A percentile compares a stretch with the other conserved stretches of the same genome.
phyloP scores from a whole-genome alignment of 1,140 invertebrate genomes.

The Philaenus spumarius region DNA sequence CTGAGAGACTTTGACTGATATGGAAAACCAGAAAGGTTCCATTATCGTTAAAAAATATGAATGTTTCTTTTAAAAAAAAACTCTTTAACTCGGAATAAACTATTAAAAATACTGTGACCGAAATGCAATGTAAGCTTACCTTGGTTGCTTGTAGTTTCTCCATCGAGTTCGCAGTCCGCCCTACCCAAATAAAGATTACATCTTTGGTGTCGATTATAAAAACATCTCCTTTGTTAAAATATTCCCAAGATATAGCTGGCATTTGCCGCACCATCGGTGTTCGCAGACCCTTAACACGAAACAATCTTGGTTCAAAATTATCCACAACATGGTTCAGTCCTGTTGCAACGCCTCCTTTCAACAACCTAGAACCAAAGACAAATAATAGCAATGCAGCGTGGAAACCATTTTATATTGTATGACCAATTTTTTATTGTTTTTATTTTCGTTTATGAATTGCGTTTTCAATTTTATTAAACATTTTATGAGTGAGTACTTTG shows the following conservation, averaged over 20 bases:
- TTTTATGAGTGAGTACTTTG: too few relatives aligned
- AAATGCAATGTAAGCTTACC: too few relatives aligned
- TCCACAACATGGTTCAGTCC: constrained; percentile 49
- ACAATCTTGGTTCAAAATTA: constrained; percentile 50
- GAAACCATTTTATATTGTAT: too few relatives aligned
- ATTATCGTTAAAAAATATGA: background rate
- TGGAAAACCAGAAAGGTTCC: background rate
- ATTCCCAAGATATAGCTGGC: constrained; percentile 62
- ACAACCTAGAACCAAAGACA: constrained; percentile 42
- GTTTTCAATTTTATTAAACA: too few relatives aligned
- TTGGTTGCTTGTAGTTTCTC: constrained; percentile 61
- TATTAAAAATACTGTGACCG: background rate
- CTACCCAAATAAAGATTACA: constrained; percentile 74
- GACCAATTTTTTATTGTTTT: too few relatives aligned
- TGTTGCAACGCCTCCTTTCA: constrained; percentile 50
- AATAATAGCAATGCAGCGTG: too few relatives aligned
- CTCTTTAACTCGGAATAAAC: background rate
- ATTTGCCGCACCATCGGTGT: constrained; percentile 60
- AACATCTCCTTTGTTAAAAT: constrained; percentile 80
- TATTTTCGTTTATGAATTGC: too few relatives aligned
- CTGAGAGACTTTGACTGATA: too few relatives aligned
- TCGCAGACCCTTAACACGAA: constrained; percentile 62
- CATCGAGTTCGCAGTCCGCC: constrained; percentile 58
- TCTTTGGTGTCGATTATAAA: constrained; percentile 70
- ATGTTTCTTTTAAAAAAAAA: background rate